Evolutionary conservation across 2,113 vertebrate species (phyloP).

Genomic region (Phaethon lepturus): DNA sequence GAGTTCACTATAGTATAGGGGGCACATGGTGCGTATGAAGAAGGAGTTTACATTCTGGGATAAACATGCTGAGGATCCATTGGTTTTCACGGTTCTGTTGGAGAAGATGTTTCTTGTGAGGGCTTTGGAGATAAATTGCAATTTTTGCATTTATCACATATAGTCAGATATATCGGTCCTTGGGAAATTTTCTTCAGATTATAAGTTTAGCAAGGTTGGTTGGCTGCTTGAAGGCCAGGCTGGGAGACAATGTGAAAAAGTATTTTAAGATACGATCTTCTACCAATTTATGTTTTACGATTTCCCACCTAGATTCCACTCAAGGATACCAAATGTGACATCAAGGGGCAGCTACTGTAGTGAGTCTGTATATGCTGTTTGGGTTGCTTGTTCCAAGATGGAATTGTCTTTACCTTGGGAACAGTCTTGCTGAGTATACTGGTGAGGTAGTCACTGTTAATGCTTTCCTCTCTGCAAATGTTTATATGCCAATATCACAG

Average conservation of each 20-base stretch:
- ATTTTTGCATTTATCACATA: neutral
- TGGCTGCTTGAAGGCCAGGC: neutral
- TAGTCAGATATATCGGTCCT: neutral
- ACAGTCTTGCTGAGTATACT: neutral
- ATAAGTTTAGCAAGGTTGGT: neutral
- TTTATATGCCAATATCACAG: neutral
- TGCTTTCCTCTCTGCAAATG: neutral
- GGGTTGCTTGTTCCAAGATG: neutral
- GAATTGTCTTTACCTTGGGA: neutral
- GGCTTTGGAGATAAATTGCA: neutral
- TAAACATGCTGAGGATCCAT: neutral
- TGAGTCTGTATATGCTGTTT: neutral
- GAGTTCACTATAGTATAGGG: neutral
- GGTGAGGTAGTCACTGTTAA: neutral
- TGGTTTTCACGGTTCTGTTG: neutral
- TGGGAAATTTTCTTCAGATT: neutral
- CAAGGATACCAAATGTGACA: neutral
- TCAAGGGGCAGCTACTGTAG: neutral
- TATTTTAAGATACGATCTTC: neutral
- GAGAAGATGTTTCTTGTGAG: neutral
- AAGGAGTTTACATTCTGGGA: neutral
- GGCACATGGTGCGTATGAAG: neutral
- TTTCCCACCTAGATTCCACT: neutral
- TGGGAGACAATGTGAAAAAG: neutral
- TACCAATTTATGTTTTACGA: neutral